Percentiles rank a stretch among this genome's conserved stretches.
Conservation (phyloP, 2,888 invertebrate genomes). For the Sericinus montela region DNA sequence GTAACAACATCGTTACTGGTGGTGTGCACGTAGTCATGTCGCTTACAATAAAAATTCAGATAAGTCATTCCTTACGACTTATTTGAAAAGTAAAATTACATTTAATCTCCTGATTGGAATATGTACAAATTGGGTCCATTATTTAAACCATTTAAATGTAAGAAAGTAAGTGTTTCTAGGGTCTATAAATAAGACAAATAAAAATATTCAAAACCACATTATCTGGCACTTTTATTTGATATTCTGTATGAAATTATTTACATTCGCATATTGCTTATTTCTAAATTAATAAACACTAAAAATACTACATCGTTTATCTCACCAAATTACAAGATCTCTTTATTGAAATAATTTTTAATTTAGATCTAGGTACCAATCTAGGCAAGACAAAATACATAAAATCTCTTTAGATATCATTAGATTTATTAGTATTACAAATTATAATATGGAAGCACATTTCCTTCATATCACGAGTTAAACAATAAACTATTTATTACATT, state of each 20-base stretch:
- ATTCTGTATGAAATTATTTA: slow-evolving; percentile 52
- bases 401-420: slow-evolving; percentile 2
- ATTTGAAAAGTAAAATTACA: no score
- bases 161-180: no score
- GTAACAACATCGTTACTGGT: no score
- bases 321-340: slow-evolving; percentile 37
- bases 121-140: no score
- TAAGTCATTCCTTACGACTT: no score
- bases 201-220: slow-evolving; percentile 34
- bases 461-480: slow-evolving; percentile 2
- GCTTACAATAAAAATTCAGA: no score
- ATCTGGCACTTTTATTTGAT: slow-evolving; percentile 67
- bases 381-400: slow-evolving; percentile 12
- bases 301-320: slow-evolving; percentile 38
- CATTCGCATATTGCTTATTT: slow-evolving; percentile 37
- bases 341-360: slow-evolving; percentile 8
- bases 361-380: slow-evolving; percentile 11
- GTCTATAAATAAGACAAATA: slow-evolving; percentile 24
- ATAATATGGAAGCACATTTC: slow-evolving; percentile 18
- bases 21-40: no score
- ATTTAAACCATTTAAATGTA: no score
- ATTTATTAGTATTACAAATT: not conserved
- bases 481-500: not conserved
- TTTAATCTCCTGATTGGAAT: no score
- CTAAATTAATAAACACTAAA: slow-evolving; percentile 35